A percentile compares a stretch with the other conserved stretches of the same genome.
phyloP scores from a whole-genome alignment of 1,140 invertebrate genomes.

The Bombus sylvicola region DNA sequence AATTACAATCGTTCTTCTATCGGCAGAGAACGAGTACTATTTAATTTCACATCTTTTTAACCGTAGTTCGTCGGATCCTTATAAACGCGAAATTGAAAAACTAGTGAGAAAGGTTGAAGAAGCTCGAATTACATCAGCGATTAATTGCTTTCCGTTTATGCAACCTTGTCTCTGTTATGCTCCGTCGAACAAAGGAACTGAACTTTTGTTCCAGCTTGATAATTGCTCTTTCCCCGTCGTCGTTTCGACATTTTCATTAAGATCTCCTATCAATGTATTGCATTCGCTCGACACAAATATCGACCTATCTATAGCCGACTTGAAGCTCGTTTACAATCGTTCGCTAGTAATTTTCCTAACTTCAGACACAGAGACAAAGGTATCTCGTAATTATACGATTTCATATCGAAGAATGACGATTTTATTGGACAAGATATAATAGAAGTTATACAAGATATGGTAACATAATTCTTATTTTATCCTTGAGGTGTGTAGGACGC shows the following conservation, averaged over 20 bases:
- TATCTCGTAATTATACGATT: not conserved
- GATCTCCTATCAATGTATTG: not conserved
- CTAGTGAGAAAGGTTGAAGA: constrained; percentile 16
- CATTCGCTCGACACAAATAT: not conserved
- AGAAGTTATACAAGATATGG: too few species aligned
- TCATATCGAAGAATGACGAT: not conserved
- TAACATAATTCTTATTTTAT: not conserved
- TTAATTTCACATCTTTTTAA: constrained; percentile 3
- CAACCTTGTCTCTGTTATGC: constrained; percentile 26
- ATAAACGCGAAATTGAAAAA: constrained; percentile 34
- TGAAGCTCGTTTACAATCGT: not conserved
- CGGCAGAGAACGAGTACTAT: not conserved
- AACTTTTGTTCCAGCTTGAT: constrained; percentile 8
- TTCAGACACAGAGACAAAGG: not conserved
- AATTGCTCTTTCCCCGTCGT: constrained; percentile 10
- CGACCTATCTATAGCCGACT: not conserved
- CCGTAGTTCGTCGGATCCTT: not conserved
- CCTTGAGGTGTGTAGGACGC: too few species aligned
- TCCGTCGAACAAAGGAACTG: not conserved
- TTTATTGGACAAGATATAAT: not conserved
- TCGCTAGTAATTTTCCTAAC: not conserved
- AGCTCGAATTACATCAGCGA: constrained; percentile 17
- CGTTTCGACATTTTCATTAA: constrained; percentile 20
- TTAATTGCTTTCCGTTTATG: constrained; percentile 41
- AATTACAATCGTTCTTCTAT: not conserved